Percentiles rank a stretch among this genome's conserved stretches.
Evolutionary conservation across 2,113 vertebrate genomes (phyloP).

Genomic region (Platichthys stellatus): DNA sequence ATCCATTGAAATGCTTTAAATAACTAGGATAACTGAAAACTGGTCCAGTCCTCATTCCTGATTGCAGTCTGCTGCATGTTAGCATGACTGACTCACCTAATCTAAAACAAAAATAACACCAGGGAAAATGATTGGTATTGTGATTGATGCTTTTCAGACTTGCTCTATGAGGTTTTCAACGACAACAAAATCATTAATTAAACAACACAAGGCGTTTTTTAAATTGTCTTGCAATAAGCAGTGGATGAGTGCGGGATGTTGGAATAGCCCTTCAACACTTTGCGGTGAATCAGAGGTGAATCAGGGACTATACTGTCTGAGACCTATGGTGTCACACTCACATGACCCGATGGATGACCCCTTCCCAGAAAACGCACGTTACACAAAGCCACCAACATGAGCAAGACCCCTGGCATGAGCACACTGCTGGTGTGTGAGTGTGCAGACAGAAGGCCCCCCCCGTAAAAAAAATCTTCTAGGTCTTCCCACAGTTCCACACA

Average conservation of each 20-base stretch:
- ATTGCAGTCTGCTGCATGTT: neutral
- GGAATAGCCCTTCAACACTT: neutral
- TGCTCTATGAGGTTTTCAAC: no score
- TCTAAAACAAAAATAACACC: neutral
- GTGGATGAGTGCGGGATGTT: neutral
- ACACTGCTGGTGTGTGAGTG: neutral
- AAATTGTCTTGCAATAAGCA: neutral
- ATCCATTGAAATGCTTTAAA: conserved; percentile 24
- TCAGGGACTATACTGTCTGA: conserved; percentile 14
- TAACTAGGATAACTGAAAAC: neutral
- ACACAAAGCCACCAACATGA: conserved; percentile 42
- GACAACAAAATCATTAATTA: neutral
- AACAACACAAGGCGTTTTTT: neutral
- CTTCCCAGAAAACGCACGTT: conserved; percentile 36
- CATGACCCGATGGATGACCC: conserved; percentile 38
- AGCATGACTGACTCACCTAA: neutral
- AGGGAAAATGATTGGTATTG: neutral
- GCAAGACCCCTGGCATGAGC: conserved; percentile 34
- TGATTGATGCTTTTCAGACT: neutral
- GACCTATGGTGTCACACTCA: conserved; percentile 9
- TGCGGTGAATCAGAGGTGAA: conserved; percentile 53
- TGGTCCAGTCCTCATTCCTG: neutral
- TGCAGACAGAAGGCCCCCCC: neutral
- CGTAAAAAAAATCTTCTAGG: neutral
- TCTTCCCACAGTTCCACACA: conserved; percentile 38